Evolutionary conservation across 2,888 invertebrate species (phyloP), one percentile per base, ranked within the genome.

Genomic region (Leptarthrus brevirostris): DNA sequence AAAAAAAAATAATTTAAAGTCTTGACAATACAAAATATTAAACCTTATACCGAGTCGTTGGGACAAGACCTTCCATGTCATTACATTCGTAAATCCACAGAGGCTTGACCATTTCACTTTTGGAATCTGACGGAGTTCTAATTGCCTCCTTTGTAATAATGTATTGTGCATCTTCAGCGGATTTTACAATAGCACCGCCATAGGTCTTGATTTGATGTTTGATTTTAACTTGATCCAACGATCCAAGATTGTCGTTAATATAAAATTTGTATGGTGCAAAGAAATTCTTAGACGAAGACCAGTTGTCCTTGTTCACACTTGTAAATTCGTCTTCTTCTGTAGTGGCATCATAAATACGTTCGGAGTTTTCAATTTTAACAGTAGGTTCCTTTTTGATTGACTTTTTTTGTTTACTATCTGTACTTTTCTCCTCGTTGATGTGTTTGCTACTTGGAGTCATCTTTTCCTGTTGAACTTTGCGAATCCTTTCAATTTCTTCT

Each of bases 271-370:
- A 74, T 2, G 72, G 54, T 16, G 77, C 74, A 44, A 79, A 81
- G 52, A 79, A 77, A 6, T 66, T 16, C n/a, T 69, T 54, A 5
- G 72, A 20, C 8, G 18, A 26, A 49, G 1, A 40, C 20, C 16
- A n/a, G 0, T 22, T 56, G 4, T 2, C 26, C 47, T 70, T 58
- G 73, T 77, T 76, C 6, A 79, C 78, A 10, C 77, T 52, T 20
- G 82, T 73, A 76, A 80, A 84, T 18, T 83, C 83, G 74, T 84
- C 84, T 66, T 84, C 84, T 52, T 84, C 84, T 2, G 84, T 84
- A 69, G 80, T 80, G 0, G 76, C 76, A n/a, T 84, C 84, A 73
- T 78, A 84, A n/a, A 81, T 72, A 3, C 54, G 24, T 4, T 71
- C 40, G 5, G 34, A 34, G 6, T 72, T 22, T 72, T 36, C 5